These are phyloP conservation scores for Caenorhabditis doughertyi DNA, from an alignment of 2,888 invertebrate genomes.

Conservation along the genomic window DNA sequence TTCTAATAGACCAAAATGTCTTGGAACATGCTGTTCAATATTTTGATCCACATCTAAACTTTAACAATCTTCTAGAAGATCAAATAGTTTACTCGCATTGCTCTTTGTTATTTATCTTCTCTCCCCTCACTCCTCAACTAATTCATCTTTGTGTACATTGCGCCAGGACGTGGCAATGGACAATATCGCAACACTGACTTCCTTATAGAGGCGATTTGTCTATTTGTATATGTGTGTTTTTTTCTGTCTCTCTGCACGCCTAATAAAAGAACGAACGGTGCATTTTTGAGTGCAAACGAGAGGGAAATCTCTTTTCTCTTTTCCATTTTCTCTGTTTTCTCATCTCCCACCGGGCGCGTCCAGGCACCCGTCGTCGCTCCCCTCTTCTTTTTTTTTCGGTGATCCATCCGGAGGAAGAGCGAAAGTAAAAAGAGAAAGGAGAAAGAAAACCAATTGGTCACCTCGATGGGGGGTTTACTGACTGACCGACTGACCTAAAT, in stretches of 20 bases:
- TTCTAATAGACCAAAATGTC: too few relatives aligned
- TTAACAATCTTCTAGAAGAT: not conserved
- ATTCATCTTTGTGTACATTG: slow-evolving; percentile 4
- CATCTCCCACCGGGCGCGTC: slow-evolving; percentile 32
- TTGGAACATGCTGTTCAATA: too few relatives aligned
- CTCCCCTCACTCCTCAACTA: not conserved
- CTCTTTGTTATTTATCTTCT: slow-evolving; percentile 7
- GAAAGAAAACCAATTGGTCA: slow-evolving; percentile 42
- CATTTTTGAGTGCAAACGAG: slow-evolving; percentile 33
- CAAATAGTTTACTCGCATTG: slow-evolving; percentile 21
- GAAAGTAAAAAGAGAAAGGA: slow-evolving; percentile 13
- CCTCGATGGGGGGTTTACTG: slow-evolving; percentile 46
- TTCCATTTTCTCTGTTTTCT: slow-evolving; percentile 7
- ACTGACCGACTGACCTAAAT: slow-evolving; percentile 66
- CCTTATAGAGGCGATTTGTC: slow-evolving; percentile 33
- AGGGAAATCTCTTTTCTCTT: slow-evolving; percentile 34
- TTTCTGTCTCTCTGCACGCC: slow-evolving; percentile 8
- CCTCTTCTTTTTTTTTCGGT: slow-evolving; percentile 27
- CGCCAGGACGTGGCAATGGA: slow-evolving; percentile 22
- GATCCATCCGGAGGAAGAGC: slow-evolving; percentile 37
- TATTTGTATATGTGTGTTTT: slow-evolving; percentile 25
- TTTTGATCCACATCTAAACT: too few relatives aligned
- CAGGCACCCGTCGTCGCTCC: slow-evolving; percentile 44
- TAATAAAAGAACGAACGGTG: slow-evolving; percentile 18
- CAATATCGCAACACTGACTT: slow-evolving; percentile 43